These are phyloP conservation scores for Alsophila aescularia DNA, from an alignment of 2,888 invertebrate species.

Conservation along the genomic window DNA sequence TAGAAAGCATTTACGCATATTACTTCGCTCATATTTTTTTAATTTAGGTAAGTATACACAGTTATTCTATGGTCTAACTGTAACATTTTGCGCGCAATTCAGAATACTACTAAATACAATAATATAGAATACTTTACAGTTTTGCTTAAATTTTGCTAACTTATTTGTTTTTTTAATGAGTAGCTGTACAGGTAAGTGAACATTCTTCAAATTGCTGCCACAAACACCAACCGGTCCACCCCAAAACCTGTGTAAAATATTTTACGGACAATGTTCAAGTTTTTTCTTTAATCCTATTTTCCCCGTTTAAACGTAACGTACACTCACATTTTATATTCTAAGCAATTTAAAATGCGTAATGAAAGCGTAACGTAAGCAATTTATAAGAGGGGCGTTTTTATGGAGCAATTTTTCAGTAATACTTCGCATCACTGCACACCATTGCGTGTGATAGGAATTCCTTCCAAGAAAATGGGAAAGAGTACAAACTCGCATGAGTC, in stretches of 20 bases:
- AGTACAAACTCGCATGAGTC: conserved; percentile 11
- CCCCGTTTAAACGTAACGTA: conserved; percentile 18
- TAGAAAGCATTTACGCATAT: no score
- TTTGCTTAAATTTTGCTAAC: no score
- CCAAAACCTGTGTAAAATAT: background rate
- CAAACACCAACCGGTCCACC: background rate
- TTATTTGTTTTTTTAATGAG: no score
- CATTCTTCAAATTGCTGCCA: background rate
- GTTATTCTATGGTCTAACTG: no score
- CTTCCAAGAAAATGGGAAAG: conserved; percentile 32
- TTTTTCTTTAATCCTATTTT: conserved; percentile 19
- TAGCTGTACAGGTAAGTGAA: no score
- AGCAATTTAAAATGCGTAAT: conserved; percentile 43
- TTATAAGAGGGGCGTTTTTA: conserved; percentile 58
- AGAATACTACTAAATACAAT: no score
- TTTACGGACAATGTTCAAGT: conserved; percentile 14
- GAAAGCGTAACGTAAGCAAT: conserved; percentile 49
- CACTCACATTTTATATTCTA: conserved; percentile 34
- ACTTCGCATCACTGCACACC: conserved; percentile 61
- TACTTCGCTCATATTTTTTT: no score
- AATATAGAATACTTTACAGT: no score
- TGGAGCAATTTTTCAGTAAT: conserved; percentile 66
- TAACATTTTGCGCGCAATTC: no score
- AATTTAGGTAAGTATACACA: no score
- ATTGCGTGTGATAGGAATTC: conserved; percentile 56